A percentile compares a stretch with the other conserved stretches of the same genome.
These are phyloP conservation scores for Nematopogon swammerdamellus DNA, from an alignment of 2,888 invertebrate species.

Conservation along the genomic window DNA sequence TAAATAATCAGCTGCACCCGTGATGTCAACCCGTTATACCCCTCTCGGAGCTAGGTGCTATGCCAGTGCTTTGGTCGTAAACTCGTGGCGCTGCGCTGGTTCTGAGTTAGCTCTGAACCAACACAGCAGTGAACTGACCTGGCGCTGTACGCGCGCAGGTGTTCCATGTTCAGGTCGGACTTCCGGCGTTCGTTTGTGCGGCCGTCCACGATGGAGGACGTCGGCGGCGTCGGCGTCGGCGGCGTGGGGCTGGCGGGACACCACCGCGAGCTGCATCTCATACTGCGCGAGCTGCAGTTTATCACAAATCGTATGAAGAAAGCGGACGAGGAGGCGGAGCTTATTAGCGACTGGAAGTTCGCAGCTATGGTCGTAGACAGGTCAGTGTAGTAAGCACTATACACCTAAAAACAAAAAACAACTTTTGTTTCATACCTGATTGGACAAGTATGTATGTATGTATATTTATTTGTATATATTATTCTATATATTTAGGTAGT, in stretches of 20 bases:
- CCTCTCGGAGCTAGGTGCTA: too few relatives aligned
- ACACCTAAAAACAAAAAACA: background rate
- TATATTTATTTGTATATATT: too few relatives aligned
- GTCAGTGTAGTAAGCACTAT: too few relatives aligned
- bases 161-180: constrained; percentile 51
- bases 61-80: too few relatives aligned
- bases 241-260: constrained; percentile 60
- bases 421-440: too few relatives aligned
- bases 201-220: constrained; percentile 77
- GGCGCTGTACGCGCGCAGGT: constrained; percentile 21
- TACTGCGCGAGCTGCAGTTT: constrained; percentile 90
- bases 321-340: constrained; percentile 89
- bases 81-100: too few relatives aligned
- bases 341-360: constrained; percentile 97
- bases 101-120: too few relatives aligned
- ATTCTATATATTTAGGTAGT: too few relatives aligned
- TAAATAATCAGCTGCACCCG: too few relatives aligned
- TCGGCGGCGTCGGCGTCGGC: constrained; percentile 27
- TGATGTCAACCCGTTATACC: too few relatives aligned
- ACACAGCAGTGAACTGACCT: background rate
- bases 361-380: constrained; percentile 98
- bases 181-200: constrained; percentile 63
- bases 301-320: constrained; percentile 93
- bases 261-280: constrained; percentile 85
- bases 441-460: too few relatives aligned